Conservation (phyloP, 1,140 invertebrate species). For the Mycetomoellerius zeteki region DNA sequence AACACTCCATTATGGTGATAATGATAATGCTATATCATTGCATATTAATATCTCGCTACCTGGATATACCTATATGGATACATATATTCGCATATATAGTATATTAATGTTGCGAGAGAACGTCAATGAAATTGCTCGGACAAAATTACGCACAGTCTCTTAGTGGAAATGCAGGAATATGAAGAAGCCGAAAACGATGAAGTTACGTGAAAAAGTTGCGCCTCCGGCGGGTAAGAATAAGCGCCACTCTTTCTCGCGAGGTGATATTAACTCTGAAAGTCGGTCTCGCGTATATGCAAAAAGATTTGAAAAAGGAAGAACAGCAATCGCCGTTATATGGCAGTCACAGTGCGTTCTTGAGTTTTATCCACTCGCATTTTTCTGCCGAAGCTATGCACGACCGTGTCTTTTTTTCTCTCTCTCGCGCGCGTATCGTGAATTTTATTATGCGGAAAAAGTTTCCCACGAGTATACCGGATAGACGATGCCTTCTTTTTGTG, state of each 20-base stretch:
- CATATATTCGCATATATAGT: not conserved
- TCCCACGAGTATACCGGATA: conserved; percentile 4
- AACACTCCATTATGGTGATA: not conserved
- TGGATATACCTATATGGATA: not conserved
- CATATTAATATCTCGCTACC: not conserved
- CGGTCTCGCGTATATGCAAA: conserved; percentile 21
- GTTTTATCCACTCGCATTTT: conserved; percentile 56
- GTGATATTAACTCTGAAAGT: conserved; percentile 58
- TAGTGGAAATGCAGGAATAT: not conserved
- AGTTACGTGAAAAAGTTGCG: conserved; percentile 30
- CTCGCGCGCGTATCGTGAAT: conserved; percentile 37
- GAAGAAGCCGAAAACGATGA: conserved; percentile 43
- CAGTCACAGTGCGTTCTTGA: conserved; percentile 39
- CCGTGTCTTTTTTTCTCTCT: conserved; percentile 3
- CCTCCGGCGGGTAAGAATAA: conserved; percentile 8
- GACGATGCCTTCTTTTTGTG: conserved; percentile 23
- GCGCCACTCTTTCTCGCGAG: not conserved
- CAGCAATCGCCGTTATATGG: conserved; percentile 48
- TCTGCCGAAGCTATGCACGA: conserved; percentile 12
- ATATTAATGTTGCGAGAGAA: conserved; percentile 9
- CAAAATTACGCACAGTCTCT: conserved; percentile 15
- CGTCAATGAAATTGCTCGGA: not conserved
- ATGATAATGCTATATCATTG: not conserved
- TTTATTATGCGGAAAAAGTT: conserved; percentile 60
- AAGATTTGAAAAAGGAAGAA: conserved; percentile 34